Conservation (phyloP, 2,113 vertebrate species). For the Sarotherodon lohbergeri region DNA sequence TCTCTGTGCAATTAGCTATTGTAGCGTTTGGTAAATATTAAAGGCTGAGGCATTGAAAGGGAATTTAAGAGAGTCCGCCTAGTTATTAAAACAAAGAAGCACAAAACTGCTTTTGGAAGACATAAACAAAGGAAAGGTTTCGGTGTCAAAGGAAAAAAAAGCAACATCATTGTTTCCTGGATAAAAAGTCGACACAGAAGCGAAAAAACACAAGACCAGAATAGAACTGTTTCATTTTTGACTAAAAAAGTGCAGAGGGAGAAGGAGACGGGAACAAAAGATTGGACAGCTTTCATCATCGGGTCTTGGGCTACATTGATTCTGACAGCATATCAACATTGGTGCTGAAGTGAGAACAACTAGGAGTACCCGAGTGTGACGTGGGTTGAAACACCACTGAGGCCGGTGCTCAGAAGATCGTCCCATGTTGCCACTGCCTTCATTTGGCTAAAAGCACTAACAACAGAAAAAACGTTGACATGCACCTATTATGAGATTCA, state of each 20-base stretch:
- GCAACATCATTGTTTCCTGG: not conserved
- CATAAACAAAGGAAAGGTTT: not conserved
- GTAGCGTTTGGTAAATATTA: constrained; percentile 31
- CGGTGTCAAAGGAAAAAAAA: not conserved
- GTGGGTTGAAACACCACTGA: constrained; percentile 27
- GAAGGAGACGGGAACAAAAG: not conserved
- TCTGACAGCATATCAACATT: constrained; percentile 67
- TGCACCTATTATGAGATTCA: constrained; percentile 40
- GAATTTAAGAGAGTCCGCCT: not conserved
- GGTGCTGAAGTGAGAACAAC: constrained; percentile 55
- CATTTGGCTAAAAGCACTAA: constrained; percentile 1
- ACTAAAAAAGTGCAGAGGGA: constrained; percentile 21
- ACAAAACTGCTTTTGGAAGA: not conserved
- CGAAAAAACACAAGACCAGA: not conserved
- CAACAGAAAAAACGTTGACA: constrained; percentile 26
- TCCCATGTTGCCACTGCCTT: not conserved
- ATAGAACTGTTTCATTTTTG: constrained; percentile 28
- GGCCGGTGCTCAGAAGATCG: not conserved
- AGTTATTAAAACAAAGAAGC: constrained; percentile 14
- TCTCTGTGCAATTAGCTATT: constrained; percentile 46
- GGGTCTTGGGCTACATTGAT: constrained; percentile 25
- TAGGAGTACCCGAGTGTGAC: constrained; percentile 41
- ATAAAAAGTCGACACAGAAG: not conserved
- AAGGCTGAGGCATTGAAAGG: not conserved
- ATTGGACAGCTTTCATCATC: constrained; percentile 45